These are phyloP conservation scores for Oplegnathus fasciatus DNA, from an alignment of 2,113 vertebrate species.

Conservation along the genomic window DNA sequence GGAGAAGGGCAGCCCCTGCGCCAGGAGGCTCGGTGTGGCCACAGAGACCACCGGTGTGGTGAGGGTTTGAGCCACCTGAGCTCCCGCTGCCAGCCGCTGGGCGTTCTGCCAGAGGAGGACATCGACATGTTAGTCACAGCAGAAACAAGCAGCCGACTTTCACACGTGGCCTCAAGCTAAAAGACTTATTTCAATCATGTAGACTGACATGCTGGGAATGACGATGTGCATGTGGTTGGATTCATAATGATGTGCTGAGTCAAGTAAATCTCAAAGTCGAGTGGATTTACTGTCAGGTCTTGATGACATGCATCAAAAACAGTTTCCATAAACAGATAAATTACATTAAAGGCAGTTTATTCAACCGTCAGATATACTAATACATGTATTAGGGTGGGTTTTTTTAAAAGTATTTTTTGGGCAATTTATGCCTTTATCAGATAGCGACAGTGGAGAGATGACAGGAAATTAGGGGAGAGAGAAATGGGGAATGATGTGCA, in stretches of 20 bases:
- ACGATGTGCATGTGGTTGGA: conserved; percentile 56
- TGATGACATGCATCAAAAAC: conserved; percentile 70
- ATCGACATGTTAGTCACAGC: not conserved
- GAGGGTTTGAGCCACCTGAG: conserved; percentile 91
- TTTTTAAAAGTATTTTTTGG: not conserved
- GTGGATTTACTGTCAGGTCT: conserved; percentile 59
- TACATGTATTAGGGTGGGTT: rapidly evolving
- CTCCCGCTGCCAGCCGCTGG: conserved; percentile 90
- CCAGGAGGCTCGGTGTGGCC: conserved; percentile 92
- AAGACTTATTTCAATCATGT: not conserved
- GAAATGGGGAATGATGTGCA: not conserved
- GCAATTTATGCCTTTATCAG: not conserved
- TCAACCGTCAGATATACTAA: conserved; percentile 7
- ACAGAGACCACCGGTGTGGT: conserved; percentile 95
- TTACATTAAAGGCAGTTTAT: conserved; percentile 79
- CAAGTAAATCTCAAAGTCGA: conserved; percentile 61
- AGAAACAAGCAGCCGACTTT: not conserved
- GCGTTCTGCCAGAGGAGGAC: conserved; percentile 85
- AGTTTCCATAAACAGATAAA: conserved; percentile 19
- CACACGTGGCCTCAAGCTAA: not conserved
- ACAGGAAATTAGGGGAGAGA: not conserved
- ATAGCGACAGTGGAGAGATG: not conserved
- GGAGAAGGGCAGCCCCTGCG: conserved; percentile 89
- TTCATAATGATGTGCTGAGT: conserved; percentile 37
- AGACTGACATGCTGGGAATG: conserved; percentile 71